Evolutionary conservation across 2,797 vertebrate genomes (phyloP), one percentile per base, ranked within the genome.

Genomic region (Loris lydekkerianus): DNA sequence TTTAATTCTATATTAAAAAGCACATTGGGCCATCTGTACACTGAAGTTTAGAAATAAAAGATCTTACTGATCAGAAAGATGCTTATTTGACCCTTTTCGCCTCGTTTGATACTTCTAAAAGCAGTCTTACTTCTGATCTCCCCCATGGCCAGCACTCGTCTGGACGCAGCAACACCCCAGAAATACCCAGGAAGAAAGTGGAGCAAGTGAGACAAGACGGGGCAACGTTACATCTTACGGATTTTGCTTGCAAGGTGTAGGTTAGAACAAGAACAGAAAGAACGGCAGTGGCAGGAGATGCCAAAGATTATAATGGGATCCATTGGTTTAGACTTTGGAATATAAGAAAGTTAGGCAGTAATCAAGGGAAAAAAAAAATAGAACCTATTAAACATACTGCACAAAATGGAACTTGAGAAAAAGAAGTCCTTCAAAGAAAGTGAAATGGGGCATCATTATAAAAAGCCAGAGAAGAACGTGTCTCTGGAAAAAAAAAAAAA

Each of bases 271-370:
- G 61, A 77, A 40, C 60, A 61, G 25, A 77, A 88, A 49, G 70
- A 53, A 43, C 17, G 27, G 25, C 10, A 9, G 84, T 70, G 70
- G n/a, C 61, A 56, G 1, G 60, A 65, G 53, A 65, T 73, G 78
- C 61, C 61, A 53, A n/a, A 77, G 27, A 77, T 29, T 61, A 61
- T 53, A 77, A 61, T 1, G 23, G 14, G 13, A 65, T 70, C 87
- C 77, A 87, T 77, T 84, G 43, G 27, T 61, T 61, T 86, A 40
- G 29, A 43, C n/a, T 92, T 49, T 60, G 23, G 69, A 87, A 61
- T 76, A 43, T 10, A 76, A 82, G 61, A 82, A 70, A 92, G 25
- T 67, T 58, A 37, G 77, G 85, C 61, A 83, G 61, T 85, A 88
- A 86, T 61, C 7, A n/a, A 82, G 84, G 84, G 10, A 37, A 2